These are phyloP conservation scores for Mesorhabditis spiculigera DNA, from an alignment of 2,888 invertebrate species.

Conservation along the genomic window DNA sequence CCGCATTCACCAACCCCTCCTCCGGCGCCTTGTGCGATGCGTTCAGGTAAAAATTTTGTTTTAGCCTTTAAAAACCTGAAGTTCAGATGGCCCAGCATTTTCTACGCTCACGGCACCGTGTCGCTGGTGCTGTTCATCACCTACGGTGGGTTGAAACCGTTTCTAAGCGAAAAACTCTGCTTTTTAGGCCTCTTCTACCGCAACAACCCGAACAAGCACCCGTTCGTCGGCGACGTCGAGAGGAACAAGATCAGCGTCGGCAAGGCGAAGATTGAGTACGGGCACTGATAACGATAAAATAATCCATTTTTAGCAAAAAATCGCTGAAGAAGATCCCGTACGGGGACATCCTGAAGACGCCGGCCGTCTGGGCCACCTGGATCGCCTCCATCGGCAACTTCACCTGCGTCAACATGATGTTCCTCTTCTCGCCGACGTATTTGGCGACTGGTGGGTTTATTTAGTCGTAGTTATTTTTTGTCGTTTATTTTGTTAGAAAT, in stretches of 20 bases:
- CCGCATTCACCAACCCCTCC: conserved; percentile 51
- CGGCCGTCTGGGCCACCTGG: conserved; percentile 57
- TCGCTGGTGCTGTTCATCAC: conserved; percentile 46
- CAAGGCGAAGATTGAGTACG: conserved; percentile 41
- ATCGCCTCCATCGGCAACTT: conserved; percentile 55
- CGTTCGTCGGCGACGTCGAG: conserved; percentile 53
- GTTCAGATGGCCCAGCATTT: conserved; percentile 51
- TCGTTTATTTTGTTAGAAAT: neutral
- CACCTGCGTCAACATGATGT: conserved; percentile 55
- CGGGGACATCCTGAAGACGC: conserved; percentile 41
- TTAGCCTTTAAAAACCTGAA: neutral
- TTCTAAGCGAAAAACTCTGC: neutral
- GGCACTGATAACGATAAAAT: conserved; percentile 1
- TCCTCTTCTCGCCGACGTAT: conserved; percentile 52
- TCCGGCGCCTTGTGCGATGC: conserved; percentile 37
- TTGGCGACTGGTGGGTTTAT: conserved; percentile 24
- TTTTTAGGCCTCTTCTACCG: conserved; percentile 45
- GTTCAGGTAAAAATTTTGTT: conserved; percentile 21
- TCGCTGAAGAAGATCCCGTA: conserved; percentile 49
- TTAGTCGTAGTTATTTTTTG: neutral
- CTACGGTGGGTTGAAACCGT: conserved; percentile 11
- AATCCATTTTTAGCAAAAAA: conserved; percentile 32
- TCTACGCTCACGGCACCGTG: conserved; percentile 51
- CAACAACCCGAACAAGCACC: conserved; percentile 51
- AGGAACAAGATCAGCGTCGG: conserved; percentile 54